These are phyloP conservation scores for Dipus sagitta DNA, from an alignment of 2,797 vertebrate genomes.

Conservation along the genomic window DNA sequence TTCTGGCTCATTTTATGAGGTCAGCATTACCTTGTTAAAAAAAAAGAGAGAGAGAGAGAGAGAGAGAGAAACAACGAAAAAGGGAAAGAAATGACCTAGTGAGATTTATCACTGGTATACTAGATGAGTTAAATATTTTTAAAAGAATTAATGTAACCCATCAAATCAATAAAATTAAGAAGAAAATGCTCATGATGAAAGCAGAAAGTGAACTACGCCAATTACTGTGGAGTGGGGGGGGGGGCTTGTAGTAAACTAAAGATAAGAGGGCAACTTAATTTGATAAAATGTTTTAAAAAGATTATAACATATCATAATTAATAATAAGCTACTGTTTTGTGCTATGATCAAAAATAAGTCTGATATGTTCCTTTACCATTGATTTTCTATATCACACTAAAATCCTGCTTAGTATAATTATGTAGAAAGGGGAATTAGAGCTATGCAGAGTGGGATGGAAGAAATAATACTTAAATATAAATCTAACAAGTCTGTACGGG, in stretches of 20 bases:
- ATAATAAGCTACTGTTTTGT: background rate
- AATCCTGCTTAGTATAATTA: no score
- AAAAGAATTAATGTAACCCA: background rate
- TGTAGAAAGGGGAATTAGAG: no score
- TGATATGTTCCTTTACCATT: no score
- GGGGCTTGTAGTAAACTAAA: background rate
- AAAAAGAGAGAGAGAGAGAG: background rate
- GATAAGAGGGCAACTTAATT: background rate
- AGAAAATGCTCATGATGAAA: no score
- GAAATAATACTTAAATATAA: no score
- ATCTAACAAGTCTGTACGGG: no score
- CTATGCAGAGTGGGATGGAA: no score
- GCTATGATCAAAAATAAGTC: no score
- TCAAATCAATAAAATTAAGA: background rate
- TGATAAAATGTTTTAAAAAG: background rate
- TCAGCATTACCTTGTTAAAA: background rate
- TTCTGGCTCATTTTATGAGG: background rate
- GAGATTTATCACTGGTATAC: background rate
- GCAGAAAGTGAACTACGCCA: no score
- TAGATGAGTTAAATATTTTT: background rate
- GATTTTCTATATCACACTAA: no score
- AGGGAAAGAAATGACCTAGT: background rate
- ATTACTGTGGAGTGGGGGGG: no score
- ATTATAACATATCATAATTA: background rate
- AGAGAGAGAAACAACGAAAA: background rate